A percentile compares a stretch with the other conserved stretches of the same genome.
Evolutionary conservation across 2,113 vertebrate genomes (phyloP).

Genomic region (Acrocephalus arundinaceus): DNA sequence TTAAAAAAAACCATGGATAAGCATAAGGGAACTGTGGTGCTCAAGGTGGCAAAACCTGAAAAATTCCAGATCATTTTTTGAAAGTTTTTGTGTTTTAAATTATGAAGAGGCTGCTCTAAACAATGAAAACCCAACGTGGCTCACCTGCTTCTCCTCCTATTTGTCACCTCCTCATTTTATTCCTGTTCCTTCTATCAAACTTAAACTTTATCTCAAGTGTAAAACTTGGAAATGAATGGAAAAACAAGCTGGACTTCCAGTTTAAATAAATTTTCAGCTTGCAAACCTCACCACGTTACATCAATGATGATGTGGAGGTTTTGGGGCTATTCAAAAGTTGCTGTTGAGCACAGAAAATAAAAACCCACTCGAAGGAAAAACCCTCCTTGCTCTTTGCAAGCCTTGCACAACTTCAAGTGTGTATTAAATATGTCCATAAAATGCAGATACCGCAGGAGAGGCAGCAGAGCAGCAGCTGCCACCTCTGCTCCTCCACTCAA

Average conservation of each 20-base stretch:
- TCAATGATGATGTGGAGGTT: background rate
- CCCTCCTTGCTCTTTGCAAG: background rate
- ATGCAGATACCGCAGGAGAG: rapidly evolving
- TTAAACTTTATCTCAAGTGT: background rate
- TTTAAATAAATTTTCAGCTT: background rate
- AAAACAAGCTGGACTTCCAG: background rate
- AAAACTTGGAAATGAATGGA: background rate
- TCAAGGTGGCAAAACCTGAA: background rate
- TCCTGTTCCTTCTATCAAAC: background rate
- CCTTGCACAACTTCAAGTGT: background rate
- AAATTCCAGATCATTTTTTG: too few relatives aligned
- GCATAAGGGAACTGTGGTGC: background rate
- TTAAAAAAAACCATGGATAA: too few relatives aligned
- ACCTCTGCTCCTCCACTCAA: background rate
- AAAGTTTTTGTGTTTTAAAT: background rate
- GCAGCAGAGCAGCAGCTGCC: slow-evolving; percentile 14
- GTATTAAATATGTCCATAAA: background rate
- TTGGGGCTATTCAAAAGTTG: background rate
- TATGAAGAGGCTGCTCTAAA: background rate
- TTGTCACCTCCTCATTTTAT: background rate
- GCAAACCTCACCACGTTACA: background rate
- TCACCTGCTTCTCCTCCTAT: background rate
- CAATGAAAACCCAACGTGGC: background rate
- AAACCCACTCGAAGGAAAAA: background rate
- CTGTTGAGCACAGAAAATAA: background rate